Evolutionary conservation across 2,888 invertebrate species (phyloP), one percentile per base, ranked within the genome.

Genomic region (Ochropacha duplaris): DNA sequence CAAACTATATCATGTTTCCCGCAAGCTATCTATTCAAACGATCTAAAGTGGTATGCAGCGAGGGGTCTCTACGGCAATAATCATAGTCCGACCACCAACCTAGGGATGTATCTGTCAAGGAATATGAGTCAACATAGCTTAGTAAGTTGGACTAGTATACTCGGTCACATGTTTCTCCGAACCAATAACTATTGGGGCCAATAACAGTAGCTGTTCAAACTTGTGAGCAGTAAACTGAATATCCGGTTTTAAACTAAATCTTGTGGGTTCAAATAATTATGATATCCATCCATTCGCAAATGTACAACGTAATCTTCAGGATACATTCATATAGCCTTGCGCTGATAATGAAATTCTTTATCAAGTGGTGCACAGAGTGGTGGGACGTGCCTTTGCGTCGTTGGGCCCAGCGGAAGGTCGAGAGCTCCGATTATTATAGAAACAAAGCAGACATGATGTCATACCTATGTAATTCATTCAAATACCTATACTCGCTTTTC

Each of bases 281-380:
- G 44, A 19, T 16, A 44, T 19, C 36, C 19, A 19, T 44, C 16
- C 16, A 8, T 44, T 19, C 44, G 8, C 44, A 39, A 6, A 44
- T 44, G 16, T 19, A n/a, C 19, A 50, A 50, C 72, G 72, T 78
- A 77, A 76, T 80, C 75, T 75, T 70, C 74, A 75, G 78, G 74
- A 79, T 76, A 81, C 79, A 86, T 83, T 82, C 83, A 79, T 65
- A 72, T 76, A 78, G 74, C 74, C 69, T 65, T 77, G 78, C 76
- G 79, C 83, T 83, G 81, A 82, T 88, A 88, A 88, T 87, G 85
- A 87, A 87, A 88, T 88, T 87, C 87, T 87, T 86, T 86, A 86
- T 84, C 83, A 86, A 82, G 83, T 81, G 83, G 81, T 81, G 79
- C 74, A 79, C 71, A 69, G 76, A 83, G 83, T 78, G 83, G 74